Evolutionary conservation across 1,140 invertebrate genomes (phyloP), one percentile per base, ranked within the genome.

Genomic region (Drosophila malerkotliana): DNA sequence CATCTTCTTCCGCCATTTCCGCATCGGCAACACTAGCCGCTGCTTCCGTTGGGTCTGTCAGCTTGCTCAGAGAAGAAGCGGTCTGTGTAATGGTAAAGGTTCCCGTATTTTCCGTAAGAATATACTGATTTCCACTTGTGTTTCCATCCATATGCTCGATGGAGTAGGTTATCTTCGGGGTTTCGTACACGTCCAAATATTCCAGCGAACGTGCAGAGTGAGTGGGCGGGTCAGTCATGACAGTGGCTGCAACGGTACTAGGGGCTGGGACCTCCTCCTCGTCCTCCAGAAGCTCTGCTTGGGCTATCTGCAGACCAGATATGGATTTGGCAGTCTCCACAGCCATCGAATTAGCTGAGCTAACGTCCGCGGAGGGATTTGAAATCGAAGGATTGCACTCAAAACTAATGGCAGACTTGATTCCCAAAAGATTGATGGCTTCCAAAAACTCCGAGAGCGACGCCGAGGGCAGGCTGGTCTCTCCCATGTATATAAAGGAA

Each of bases 381-480:
- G n/a, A 7, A 6, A 44, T 52, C 7, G 71, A 61, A 10, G 87
- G 77, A 30, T 83, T 87, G 30, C 90, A 91, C 63, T 91, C 90
- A 21, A 91, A 91, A 39, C 90, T 91, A 12, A 91, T 91, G 10
- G 90, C 88, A 5, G 82, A 90, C 15, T 91, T 91, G 6, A 91
- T 91, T 18, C 90, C 90, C 49, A 91, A 41, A 0, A 90, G 61
- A 44, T 91, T 91, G 12, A 91, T 91, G 32, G 90, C 85, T 34
- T 91, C 90, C 10, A 91, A 56, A 14, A 91, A 91, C 32, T 91
- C 90, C 3, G 85, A 79, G 0, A 91, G 67, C 53, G 79, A 60
- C 2, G 82, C 52, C 14, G 90, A 91, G 1, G 79, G 73, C 12
- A 91, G 34, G 4, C 69, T 79, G 0, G 88, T 87, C 47, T 91